Conservation (phyloP, 2,888 invertebrate species). For the Nephrotoma guestfalica region DNA sequence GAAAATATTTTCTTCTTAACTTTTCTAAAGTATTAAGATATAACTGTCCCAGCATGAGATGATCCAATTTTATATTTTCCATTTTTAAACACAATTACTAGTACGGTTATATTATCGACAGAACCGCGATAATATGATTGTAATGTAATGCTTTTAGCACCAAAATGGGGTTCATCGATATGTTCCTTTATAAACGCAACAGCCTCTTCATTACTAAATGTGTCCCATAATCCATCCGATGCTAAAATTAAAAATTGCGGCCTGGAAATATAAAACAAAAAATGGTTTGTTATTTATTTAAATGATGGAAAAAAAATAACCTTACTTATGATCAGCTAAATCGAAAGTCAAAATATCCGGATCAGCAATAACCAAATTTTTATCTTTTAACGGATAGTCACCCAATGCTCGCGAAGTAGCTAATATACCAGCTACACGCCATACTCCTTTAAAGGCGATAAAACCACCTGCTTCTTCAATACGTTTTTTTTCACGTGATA, state of each 20-base stretch:
- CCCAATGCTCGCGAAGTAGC: conserved; percentile 90
- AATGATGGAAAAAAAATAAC: conserved; percentile 1
- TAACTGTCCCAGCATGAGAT: background rate
- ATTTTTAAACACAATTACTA: conserved; percentile 70
- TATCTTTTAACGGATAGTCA: conserved; percentile 89
- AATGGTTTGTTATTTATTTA: conserved; percentile 11
- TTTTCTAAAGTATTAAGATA: background rate
- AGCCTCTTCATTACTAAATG: conserved; percentile 89
- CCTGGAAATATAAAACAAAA: conserved; percentile 16
- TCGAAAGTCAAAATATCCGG: conserved; percentile 91
- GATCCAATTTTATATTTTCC: conserved; percentile 24
- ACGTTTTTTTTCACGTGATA: conserved; percentile 54
- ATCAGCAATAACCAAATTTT: conserved; percentile 85
- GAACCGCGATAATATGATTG: conserved; percentile 88
- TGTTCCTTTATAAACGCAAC: conserved; percentile 75
- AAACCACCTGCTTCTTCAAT: conserved; percentile 93
- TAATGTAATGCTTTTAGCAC: conserved; percentile 79
- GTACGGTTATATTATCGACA: conserved; percentile 87
- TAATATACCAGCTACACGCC: conserved; percentile 89
- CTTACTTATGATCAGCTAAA: conserved; percentile 57
- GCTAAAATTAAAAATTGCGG: conserved; percentile 85
- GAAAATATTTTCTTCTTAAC: background rate
- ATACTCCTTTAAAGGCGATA: conserved; percentile 89
- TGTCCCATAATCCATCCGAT: conserved; percentile 94
- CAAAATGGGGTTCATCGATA: conserved; percentile 71